These are phyloP conservation scores for Scomber scombrus DNA, from an alignment of 2,113 vertebrate genomes.

Conservation along the genomic window DNA sequence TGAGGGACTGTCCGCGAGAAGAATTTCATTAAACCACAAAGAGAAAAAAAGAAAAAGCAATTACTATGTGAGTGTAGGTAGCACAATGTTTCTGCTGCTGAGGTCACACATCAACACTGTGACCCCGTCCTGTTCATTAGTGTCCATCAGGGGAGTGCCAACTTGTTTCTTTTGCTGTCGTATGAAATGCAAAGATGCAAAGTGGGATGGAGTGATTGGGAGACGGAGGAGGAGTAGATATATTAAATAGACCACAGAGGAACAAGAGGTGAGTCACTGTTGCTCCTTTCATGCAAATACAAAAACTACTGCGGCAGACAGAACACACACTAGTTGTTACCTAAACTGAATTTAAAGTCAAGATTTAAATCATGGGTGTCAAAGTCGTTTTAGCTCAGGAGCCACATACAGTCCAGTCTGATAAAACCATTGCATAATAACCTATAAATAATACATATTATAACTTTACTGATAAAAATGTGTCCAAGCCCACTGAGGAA, in stretches of 20 bases:
- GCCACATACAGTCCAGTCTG: too few species aligned
- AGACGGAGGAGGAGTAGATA: background rate
- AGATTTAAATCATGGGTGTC: too few species aligned
- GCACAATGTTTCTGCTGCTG: conserved; percentile 37
- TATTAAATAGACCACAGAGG: conserved; percentile 14
- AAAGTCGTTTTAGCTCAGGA: too few species aligned
- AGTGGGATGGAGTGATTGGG: conserved; percentile 23
- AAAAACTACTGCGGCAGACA: background rate
- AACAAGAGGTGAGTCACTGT: background rate
- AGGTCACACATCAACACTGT: conserved; percentile 61
- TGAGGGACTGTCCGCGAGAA: conserved; percentile 47
- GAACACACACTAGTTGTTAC: too few species aligned
- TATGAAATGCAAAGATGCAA: conserved; percentile 34
- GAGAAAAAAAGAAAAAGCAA: conserved; percentile 42
- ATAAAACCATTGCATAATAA: too few species aligned
- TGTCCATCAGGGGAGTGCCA: conserved; percentile 52
- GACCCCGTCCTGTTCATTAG: conserved; percentile 60
- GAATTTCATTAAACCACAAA: conserved; percentile 66
- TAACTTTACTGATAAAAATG: too few species aligned
- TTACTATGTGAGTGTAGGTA: conserved; percentile 46
- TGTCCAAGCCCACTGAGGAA: too few species aligned
- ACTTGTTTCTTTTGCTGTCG: conserved; percentile 2
- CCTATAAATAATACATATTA: too few species aligned
- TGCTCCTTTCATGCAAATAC: background rate
- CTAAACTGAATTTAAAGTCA: background rate